phyloP scores from a whole-genome alignment of 2,113 vertebrate species.

The Prietella phreatophila region DNA sequence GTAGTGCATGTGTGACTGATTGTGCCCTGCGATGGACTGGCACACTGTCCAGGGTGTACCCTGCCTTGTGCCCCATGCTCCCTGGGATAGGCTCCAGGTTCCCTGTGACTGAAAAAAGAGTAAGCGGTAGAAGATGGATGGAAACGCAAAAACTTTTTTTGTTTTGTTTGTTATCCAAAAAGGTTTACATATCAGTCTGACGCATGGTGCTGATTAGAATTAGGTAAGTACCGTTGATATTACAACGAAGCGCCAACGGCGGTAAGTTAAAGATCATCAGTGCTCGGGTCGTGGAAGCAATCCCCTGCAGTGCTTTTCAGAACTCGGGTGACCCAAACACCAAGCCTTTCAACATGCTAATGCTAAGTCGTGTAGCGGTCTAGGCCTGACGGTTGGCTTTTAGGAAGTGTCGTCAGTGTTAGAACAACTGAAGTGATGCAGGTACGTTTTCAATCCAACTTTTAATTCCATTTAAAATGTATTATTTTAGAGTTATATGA shows the following conservation, averaged over 20 bases:
- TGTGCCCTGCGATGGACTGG: no score
- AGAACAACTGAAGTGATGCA: not conserved
- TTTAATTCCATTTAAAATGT: not conserved
- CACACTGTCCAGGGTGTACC: no score
- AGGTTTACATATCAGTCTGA: not conserved
- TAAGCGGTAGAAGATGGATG: no score
- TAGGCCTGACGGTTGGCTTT: not conserved
- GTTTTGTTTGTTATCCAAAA: no score
- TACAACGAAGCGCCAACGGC: not conserved
- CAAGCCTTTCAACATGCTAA: not conserved
- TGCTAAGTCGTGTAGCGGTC: not conserved
- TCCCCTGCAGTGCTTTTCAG: not conserved
- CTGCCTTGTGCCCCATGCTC: no score
- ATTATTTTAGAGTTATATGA: not conserved
- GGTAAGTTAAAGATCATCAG: not conserved
- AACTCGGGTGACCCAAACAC: not conserved
- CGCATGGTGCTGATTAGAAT: not conserved
- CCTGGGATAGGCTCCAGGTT: no score
- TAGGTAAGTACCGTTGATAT: not conserved
- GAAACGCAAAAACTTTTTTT: no score
- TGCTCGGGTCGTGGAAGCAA: not conserved
- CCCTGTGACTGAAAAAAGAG: no score
- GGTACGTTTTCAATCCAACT: not conserved
- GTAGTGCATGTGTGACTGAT: no score
- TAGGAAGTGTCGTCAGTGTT: not conserved